Evolutionary conservation across 2,113 vertebrate genomes (phyloP).

Genomic region (Melanotaenia duboulayi): DNA sequence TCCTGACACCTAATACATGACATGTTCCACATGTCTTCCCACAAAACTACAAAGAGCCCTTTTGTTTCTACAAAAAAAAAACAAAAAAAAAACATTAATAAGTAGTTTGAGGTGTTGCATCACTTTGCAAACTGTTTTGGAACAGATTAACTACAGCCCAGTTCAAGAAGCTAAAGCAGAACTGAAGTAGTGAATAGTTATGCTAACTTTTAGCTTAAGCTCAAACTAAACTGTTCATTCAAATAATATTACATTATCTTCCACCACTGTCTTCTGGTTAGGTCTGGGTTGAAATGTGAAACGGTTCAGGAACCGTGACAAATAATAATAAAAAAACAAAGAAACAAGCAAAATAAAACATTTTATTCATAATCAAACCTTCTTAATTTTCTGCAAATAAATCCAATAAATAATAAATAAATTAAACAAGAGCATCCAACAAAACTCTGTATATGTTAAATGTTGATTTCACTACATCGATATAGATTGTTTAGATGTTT

Average conservation of each 20-base stretch:
- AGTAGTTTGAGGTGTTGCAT: conserved; percentile 46
- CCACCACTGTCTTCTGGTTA: conserved; percentile 23
- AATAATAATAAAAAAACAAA: conserved; percentile 2
- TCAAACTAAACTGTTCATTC: conserved; percentile 33
- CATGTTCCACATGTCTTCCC: conserved; percentile 79
- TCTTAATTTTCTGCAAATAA: conserved; percentile 16
- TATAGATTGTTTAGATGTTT: not conserved
- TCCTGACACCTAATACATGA: conserved; percentile 81
- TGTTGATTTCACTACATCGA: too few species aligned
- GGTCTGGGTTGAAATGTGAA: conserved; percentile 11
- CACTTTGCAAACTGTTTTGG: conserved; percentile 49
- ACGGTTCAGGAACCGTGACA: conserved; percentile 10
- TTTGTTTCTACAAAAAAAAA: conserved; percentile 71
- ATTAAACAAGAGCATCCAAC: not conserved
- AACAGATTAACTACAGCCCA: conserved; percentile 28
- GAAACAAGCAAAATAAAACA: not conserved
- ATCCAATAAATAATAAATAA: too few species aligned
- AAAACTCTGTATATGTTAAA: too few species aligned
- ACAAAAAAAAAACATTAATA: conserved; percentile 56
- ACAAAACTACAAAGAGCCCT: conserved; percentile 79
- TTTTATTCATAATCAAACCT: not conserved
- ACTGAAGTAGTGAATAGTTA: not conserved
- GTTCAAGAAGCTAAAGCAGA: conserved; percentile 4
- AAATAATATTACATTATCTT: conserved; percentile 42
- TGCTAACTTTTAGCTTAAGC: conserved; percentile 12